Evolutionary conservation across 2,797 vertebrate genomes (phyloP).

Genomic region (Melanotaenia boesemani): DNA sequence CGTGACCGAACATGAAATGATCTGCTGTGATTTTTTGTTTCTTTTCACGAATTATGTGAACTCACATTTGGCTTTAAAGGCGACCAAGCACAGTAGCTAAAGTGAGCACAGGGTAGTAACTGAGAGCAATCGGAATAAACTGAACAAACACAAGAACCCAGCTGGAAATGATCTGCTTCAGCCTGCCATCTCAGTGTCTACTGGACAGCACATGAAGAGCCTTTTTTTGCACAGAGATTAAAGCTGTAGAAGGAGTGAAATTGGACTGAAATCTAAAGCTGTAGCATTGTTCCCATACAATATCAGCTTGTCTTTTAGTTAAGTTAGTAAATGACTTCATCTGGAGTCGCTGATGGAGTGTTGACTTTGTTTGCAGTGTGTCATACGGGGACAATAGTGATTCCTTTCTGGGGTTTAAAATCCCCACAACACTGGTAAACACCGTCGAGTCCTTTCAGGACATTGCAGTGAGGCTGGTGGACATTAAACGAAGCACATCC

Average conservation of each 20-base stretch:
- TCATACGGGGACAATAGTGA: neutral
- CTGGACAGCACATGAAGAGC: constrained; percentile 23
- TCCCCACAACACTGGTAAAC: neutral
- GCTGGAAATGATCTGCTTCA: constrained; percentile 20
- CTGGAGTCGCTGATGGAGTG: constrained; percentile 16
- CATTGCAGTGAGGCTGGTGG: constrained; percentile 31
- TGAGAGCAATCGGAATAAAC: neutral
- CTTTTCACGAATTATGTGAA: constrained; percentile 4
- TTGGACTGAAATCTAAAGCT: constrained; percentile 11
- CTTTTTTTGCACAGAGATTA: constrained; percentile 51
- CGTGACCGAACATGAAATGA: neutral
- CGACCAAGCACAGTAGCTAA: constrained; percentile 16
- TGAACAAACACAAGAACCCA: constrained; percentile 1
- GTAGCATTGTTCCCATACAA: constrained; percentile 25
- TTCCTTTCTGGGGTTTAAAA: constrained; percentile 1
- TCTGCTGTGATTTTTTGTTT: constrained; percentile 10
- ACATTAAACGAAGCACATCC: constrained; percentile 49
- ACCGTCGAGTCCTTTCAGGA: constrained; percentile 18
- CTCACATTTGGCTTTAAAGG: constrained; percentile 12
- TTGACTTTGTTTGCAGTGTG: neutral
- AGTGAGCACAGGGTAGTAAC: constrained; percentile 39
- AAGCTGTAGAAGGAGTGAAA: constrained; percentile 23
- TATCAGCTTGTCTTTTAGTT: constrained; percentile 11
- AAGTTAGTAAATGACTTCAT: constrained; percentile 10
- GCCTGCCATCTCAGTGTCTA: constrained; percentile 24